These are phyloP conservation scores for Butorides virescens DNA, from an alignment of 2,113 vertebrate species.

Conservation along the genomic window DNA sequence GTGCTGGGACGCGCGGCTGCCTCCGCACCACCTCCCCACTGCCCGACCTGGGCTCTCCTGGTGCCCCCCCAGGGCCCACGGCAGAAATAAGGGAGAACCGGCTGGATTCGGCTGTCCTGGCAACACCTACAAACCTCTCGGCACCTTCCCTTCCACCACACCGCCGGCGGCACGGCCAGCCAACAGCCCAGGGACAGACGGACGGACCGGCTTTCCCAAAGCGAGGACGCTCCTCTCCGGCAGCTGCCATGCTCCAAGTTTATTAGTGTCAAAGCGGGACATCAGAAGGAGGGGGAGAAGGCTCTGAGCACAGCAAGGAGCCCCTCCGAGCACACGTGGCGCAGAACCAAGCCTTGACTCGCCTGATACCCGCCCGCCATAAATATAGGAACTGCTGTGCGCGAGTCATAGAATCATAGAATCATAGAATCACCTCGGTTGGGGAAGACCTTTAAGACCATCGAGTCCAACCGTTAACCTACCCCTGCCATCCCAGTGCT, in stretches of 20 bases:
- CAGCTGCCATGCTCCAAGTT: background rate
- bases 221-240: background rate
- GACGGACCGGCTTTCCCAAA: too few species aligned
- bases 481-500: too few species aligned
- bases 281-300: background rate
- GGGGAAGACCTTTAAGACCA: too few species aligned
- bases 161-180: rapidly evolving
- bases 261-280: background rate
- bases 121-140: background rate
- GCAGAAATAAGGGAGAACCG: background rate
- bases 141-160: too few species aligned
- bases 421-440: too few species aligned
- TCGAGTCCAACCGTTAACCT: too few species aligned
- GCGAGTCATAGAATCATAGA: too few species aligned
- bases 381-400: rapidly evolving
- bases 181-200: too few species aligned
- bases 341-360: background rate
- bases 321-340: background rate
- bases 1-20: background rate
- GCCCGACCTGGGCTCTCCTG: background rate
- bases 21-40: background rate
- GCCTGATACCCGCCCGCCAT: rapidly evolving
- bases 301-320: background rate
- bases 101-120: rapidly evolving
- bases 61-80: background rate